Evolutionary conservation across 2,797 vertebrate species (phyloP).

Genomic region (Manis javanica): DNA sequence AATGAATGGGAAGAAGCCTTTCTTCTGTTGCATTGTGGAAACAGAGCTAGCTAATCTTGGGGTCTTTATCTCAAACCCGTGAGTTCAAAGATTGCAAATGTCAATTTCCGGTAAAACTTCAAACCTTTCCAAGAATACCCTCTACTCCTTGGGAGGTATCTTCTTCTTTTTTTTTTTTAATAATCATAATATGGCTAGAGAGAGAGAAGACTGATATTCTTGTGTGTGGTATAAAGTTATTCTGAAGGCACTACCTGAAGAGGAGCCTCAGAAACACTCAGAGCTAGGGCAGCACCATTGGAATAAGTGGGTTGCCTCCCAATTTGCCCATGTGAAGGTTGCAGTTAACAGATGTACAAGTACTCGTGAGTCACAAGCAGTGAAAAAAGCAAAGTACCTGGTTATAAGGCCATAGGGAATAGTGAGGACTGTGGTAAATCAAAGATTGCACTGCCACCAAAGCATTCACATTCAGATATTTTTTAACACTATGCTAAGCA

Average conservation of each 20-base stretch:
- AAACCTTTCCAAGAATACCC: neutral
- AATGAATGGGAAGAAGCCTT: neutral
- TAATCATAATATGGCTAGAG: neutral
- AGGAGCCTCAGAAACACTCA: neutral
- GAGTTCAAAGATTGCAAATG: neutral
- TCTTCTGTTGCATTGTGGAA: neutral
- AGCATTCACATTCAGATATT: neutral
- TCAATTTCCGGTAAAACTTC: neutral
- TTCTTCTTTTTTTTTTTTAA: neutral
- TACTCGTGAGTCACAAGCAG: neutral
- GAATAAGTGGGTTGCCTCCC: neutral
- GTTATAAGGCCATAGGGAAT: neutral
- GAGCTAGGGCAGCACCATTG: neutral
- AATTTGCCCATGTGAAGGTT: neutral
- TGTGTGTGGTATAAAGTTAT: neutral
- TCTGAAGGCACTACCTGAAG: neutral
- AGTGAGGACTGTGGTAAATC: neutral
- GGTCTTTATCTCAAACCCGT: neutral
- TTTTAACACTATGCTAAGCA: neutral
- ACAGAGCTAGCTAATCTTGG: neutral
- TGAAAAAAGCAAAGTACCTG: neutral
- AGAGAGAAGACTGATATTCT: neutral
- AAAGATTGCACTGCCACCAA: neutral
- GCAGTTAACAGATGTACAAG: neutral
- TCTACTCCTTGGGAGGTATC: neutral